Conservation (phyloP, 2,113 vertebrate genomes). For the Natator depressus region DNA sequence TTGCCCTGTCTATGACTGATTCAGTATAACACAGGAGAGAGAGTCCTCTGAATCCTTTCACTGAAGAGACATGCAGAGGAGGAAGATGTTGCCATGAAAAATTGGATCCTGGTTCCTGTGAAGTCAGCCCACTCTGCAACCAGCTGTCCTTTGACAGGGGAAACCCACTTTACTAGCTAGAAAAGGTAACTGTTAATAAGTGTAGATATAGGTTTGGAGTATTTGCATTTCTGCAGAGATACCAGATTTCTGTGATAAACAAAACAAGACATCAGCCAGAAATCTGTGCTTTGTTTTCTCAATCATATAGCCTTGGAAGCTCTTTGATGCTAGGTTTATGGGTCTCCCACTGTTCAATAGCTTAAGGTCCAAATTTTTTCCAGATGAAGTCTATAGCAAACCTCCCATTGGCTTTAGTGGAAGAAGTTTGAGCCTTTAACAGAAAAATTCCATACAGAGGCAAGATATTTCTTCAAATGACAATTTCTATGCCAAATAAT, state of each 20-base stretch:
- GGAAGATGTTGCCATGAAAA: background rate
- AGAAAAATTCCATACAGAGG: background rate
- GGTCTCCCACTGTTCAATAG: background rate
- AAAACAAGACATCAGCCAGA: constrained; percentile 5
- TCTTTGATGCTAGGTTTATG: background rate
- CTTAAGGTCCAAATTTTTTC: background rate
- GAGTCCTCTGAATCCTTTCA: background rate
- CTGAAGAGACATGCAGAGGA: background rate
- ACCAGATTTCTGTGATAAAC: background rate
- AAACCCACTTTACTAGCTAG: background rate
- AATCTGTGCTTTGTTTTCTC: background rate
- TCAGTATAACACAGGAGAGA: background rate
- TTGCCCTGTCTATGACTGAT: background rate
- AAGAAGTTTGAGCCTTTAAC: background rate
- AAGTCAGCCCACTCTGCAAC: background rate
- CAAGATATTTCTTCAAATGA: fast-evolving
- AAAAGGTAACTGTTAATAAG: background rate
- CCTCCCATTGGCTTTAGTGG: background rate
- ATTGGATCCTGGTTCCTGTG: background rate
- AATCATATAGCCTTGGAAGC: background rate
- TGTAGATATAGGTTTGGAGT: background rate
- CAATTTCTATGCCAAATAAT: background rate
- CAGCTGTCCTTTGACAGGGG: background rate
- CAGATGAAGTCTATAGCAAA: background rate
- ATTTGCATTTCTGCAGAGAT: background rate